Conservation (phyloP, 2,888 invertebrate genomes). For the Tenthredo distinguenda region DNA sequence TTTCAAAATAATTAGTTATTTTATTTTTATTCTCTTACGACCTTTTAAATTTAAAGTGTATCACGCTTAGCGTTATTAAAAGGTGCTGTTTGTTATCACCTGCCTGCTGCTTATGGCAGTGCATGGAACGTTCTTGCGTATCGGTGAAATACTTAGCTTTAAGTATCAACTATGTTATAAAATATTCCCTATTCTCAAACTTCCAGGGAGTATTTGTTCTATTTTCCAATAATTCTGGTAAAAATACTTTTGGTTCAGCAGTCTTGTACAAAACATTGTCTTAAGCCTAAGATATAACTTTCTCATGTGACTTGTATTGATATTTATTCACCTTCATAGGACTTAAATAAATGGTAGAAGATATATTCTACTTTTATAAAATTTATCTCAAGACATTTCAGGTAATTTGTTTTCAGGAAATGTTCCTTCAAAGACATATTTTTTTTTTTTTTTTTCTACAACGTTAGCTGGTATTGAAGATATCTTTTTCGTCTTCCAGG, state of each 20-base stretch:
- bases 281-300: conserved; percentile 48
- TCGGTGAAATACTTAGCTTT: conserved; percentile 36
- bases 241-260: conserved; percentile 51
- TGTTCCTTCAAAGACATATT: conserved; percentile 23
- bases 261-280: conserved; percentile 51
- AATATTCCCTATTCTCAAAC: conserved; percentile 47
- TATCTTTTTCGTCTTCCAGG: conserved; percentile 14
- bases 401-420: background rate
- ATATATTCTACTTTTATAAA: conserved; percentile 38
- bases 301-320: conserved; percentile 48
- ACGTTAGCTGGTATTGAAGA: conserved; percentile 15
- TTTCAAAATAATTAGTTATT: conserved; percentile 16
- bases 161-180: conserved; percentile 45
- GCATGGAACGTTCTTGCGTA: conserved; percentile 45
- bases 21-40: background rate
- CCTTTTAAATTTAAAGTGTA: conserved; percentile 28
- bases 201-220: conserved; percentile 43
- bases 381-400: conserved; percentile 17
- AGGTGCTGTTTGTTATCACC: conserved; percentile 32
- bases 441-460: background rate
- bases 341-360: conserved; percentile 28
- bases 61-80: conserved; percentile 44
- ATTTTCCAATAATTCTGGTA: conserved; percentile 48
- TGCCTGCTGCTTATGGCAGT: conserved; percentile 47
- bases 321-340: conserved; percentile 32